A percentile compares a stretch with the other conserved stretches of the same genome.
Conservation (phyloP, 2,888 invertebrate genomes). For the Serripes groenlandicus region DNA sequence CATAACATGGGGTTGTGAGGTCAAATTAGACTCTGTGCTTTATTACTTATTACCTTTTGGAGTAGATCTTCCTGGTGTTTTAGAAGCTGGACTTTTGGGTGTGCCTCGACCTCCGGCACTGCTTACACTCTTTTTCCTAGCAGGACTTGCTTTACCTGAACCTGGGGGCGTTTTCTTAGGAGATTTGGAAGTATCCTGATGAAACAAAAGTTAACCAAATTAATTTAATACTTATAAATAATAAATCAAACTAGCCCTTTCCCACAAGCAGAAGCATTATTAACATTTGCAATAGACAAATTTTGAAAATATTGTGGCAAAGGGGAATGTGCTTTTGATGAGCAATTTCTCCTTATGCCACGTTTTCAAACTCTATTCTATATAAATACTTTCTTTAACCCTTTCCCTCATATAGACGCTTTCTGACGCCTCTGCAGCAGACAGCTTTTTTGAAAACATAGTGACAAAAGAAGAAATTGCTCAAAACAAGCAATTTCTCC, state of each 20-base stretch:
- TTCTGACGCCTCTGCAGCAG: no score
- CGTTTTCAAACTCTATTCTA: neutral
- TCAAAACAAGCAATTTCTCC: no score
- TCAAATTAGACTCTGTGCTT: no score
- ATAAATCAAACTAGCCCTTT: no score
- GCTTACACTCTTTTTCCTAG: constrained; percentile 61
- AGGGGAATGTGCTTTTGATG: neutral
- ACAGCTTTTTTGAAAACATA: no score
- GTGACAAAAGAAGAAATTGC: no score
- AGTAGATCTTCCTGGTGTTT: constrained; percentile 51
- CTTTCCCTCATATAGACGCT: constrained; percentile 73
- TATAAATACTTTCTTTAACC: constrained; percentile 65
- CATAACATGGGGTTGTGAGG: no score
- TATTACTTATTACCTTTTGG: constrained; percentile 52
- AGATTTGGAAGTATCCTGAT: constrained; percentile 58
- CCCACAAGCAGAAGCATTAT: no score
- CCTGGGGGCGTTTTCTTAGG: constrained; percentile 61
- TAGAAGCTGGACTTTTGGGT: constrained; percentile 54
- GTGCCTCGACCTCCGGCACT: constrained; percentile 64
- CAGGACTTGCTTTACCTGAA: constrained; percentile 51
- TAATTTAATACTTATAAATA: no score
- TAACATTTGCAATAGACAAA: no score
- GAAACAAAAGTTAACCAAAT: no score
- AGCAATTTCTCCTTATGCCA: neutral
- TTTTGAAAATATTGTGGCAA: neutral